Conservation (phyloP, 2,888 invertebrate genomes). For the Oscheius onirici region DNA sequence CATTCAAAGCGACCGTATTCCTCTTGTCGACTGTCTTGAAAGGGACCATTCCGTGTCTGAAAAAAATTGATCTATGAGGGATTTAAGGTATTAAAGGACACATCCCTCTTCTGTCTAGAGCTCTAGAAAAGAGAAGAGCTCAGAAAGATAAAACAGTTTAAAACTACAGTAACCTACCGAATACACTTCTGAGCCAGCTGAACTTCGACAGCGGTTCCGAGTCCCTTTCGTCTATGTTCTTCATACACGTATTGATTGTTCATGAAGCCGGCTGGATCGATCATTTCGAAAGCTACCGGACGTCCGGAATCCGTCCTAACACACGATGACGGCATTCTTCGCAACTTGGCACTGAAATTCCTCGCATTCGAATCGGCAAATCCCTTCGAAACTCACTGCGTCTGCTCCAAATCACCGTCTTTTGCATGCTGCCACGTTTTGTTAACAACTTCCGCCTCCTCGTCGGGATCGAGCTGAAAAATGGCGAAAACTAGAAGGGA, state of each 20-base stretch:
- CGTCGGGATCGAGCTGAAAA: conserved; percentile 43
- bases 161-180: neutral
- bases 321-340: conserved; percentile 48
- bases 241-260: conserved; percentile 54
- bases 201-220: conserved; percentile 52
- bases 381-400: conserved; percentile 37
- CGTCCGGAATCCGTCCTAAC: conserved; percentile 39
- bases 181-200: conserved; percentile 46
- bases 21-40: conserved; percentile 53
- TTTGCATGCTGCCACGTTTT: conserved; percentile 52
- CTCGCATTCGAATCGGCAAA: too few relatives aligned
- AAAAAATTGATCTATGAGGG: neutral
- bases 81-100: neutral
- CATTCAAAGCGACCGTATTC: conserved; percentile 48
- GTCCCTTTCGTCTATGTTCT: conserved; percentile 49
- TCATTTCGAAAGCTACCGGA: conserved; percentile 57
- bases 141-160: too few relatives aligned
- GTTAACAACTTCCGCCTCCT: conserved; percentile 50
- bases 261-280: conserved; percentile 53
- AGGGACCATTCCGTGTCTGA: conserved; percentile 44
- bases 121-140: too few relatives aligned
- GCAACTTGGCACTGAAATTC: conserved; percentile 48
- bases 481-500: neutral
- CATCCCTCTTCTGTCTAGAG: too few relatives aligned
- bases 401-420: conserved; percentile 54